Conservation (phyloP, 2,888 invertebrate species). For the Sipunculus nudus region DNA sequence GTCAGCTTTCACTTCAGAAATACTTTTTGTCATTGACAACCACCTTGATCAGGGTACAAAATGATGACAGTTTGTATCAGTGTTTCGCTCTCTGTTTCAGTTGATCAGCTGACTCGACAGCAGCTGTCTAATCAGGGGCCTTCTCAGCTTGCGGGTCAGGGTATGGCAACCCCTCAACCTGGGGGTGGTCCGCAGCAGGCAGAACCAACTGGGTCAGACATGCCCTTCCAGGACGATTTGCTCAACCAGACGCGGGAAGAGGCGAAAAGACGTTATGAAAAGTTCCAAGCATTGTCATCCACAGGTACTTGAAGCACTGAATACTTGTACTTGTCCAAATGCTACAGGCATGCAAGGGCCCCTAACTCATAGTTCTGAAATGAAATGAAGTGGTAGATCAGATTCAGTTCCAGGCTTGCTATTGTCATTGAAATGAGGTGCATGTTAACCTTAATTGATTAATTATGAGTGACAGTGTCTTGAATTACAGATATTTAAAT, state of each 20-base stretch:
- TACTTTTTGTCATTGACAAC: no score
- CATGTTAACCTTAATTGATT: no score
- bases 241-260: constrained; percentile 51
- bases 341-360: no score
- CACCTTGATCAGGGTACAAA: no score
- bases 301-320: constrained; percentile 9
- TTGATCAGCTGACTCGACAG: not conserved
- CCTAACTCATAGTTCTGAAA: no score
- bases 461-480: not conserved
- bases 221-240: constrained; percentile 4
- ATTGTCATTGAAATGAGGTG: no score
- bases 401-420: no score
- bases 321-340: no score
- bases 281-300: constrained; percentile 47
- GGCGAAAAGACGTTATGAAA: constrained; percentile 50
- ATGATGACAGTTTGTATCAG: no score
- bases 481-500: not conserved
- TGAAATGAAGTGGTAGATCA: no score
- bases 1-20: no score
- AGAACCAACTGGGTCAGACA: not conserved
- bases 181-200: not conserved
- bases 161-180: not conserved
- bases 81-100: not conserved
- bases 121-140: not conserved
- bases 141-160: not conserved